phyloP scores from a whole-genome alignment of 2,113 vertebrate genomes.

The Ageneiosus marmoratus region DNA sequence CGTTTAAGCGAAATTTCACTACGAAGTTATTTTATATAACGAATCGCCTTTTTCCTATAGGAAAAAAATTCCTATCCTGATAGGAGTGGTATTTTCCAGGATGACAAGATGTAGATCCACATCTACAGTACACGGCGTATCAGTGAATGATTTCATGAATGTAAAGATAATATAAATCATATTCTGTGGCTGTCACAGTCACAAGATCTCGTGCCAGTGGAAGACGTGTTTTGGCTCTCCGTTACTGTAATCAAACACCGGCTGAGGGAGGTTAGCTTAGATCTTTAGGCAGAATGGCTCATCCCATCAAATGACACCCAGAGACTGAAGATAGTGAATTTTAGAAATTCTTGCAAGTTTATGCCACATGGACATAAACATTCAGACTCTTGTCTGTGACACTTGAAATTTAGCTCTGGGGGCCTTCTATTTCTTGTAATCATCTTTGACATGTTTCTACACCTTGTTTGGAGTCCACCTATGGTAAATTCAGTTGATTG shows the following conservation, averaged over 20 bases:
- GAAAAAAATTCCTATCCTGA: neutral
- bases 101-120: neutral
- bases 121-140: neutral
- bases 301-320: neutral
- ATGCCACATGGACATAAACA: too few species aligned
- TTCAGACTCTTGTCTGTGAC: too few species aligned
- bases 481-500: too few species aligned
- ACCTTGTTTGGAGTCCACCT: too few species aligned
- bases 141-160: neutral
- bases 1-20: neutral
- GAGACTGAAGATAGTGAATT: neutral
- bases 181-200: neutral
- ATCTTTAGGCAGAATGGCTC: neutral
- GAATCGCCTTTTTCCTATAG: neutral
- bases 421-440: too few species aligned
- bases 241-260: neutral
- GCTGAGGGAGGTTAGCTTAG: neutral
- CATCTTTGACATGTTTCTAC: too few species aligned
- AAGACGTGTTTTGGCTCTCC: neutral
- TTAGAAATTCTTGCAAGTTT: too few species aligned
- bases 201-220: neutral
- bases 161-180: neutral
- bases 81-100: neutral
- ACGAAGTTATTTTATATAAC: neutral
- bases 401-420: too few species aligned